Evolutionary conservation across 2,113 vertebrate species (phyloP), one percentile per base, ranked within the genome.

Genomic region (Monarcha castaneiventris): DNA sequence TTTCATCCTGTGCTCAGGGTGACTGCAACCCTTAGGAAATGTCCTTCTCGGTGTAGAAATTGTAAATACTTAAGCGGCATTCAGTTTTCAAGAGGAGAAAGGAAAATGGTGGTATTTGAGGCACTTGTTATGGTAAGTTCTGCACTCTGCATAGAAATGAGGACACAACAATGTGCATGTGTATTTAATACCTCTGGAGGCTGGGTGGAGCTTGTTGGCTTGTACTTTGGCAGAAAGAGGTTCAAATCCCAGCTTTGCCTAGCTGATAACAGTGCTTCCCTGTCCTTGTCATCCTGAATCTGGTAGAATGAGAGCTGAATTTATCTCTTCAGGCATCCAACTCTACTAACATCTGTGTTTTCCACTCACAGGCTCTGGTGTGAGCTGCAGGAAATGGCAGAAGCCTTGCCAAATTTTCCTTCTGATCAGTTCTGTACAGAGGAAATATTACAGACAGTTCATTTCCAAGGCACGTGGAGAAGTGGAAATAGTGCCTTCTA

Each of bases 261-360:
- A 33, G 39, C 25, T 32, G 69, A 18, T 79, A 93, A 82, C 32
- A 64, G 25, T 43, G 26, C 58, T 94, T 87, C 79, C 37, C n/a
- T 95, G 78, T 90, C 58, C 69, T 59, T 95, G 91, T 95, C 77
- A 72, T 48, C 49, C 90, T 79, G 78, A 15, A 85, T 90, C 56
- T 58, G 33, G 27, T 66, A 92, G n/a, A 90, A 62, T 15, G 62
- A 93, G 37, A 46, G 58, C n/a, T 72, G 84, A 83, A 56, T 82
- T 89, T 81, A 51, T 89, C 19, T 82, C 39, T 84, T 72, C 54
- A 68, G 82, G 54, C 84, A 91, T 64, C 16, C 74, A 68, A 29
- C 58, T 90, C 55, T 27, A 44, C 49, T 61, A 75, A 74, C 27
- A 87, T 68, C 44, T 56, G 17, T 64, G 51, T 87, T 94, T 87